phyloP scores from a whole-genome alignment of 1,140 invertebrate species.

The Drosophila ogumai region DNA sequence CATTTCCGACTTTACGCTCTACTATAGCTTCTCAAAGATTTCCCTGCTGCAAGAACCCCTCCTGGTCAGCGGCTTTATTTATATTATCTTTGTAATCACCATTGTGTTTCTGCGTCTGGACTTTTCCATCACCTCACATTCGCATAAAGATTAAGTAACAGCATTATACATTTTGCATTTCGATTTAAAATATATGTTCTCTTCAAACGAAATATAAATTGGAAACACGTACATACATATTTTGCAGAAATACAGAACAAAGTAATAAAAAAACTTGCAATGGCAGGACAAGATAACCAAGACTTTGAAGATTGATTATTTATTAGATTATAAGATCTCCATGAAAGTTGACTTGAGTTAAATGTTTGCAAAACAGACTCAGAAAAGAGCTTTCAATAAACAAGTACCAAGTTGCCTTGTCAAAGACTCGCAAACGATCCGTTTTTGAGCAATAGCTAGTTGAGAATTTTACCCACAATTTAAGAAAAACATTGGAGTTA shows the following conservation, averaged over 20 bases:
- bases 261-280: conserved; percentile 7
- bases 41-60: conserved; percentile 97
- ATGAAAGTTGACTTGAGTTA: no score
- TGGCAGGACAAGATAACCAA: background rate
- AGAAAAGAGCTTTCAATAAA: no score
- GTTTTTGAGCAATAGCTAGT: no score
- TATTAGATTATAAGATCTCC: no score
- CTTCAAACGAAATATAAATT: conserved; percentile 19
- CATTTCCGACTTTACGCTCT: conserved; percentile 95
- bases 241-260: conserved; percentile 23
- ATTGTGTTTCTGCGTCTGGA: conserved; percentile 98
- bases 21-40: conserved; percentile 94
- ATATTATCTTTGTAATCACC: conserved; percentile 95
- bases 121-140: conserved; percentile 92
- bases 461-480: no score
- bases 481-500: no score
- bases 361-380: no score
- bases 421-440: no score
- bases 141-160: conserved; percentile 85
- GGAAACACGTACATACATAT: conserved; percentile 1
- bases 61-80: conserved; percentile 94
- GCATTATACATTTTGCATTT: background rate
- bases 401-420: no score
- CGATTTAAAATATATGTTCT: conserved; percentile 19
- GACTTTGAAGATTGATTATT: background rate